Conservation (phyloP, 2,113 vertebrate genomes). For the Bombycilla garrulus region DNA sequence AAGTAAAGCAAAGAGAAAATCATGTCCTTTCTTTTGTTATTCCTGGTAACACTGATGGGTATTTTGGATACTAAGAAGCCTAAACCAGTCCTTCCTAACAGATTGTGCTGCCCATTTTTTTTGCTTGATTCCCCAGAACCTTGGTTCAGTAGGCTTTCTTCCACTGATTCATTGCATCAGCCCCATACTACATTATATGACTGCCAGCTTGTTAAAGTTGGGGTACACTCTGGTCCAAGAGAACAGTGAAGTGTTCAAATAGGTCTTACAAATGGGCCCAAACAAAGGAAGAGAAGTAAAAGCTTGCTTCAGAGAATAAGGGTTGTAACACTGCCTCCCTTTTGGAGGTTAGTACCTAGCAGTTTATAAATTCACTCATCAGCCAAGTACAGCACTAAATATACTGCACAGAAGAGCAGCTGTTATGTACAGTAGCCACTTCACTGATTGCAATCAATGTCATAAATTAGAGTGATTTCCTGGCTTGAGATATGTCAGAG, state of each 20-base stretch:
- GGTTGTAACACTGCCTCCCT: background rate
- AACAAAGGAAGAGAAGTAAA: background rate
- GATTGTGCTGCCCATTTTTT: background rate
- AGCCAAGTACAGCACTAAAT: slow-evolving; percentile 15
- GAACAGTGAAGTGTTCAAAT: background rate
- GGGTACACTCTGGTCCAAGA: background rate
- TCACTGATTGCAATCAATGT: slow-evolving; percentile 70
- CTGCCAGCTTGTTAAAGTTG: background rate
- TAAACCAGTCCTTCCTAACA: background rate
- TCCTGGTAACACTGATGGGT: background rate
- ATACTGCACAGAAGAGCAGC: slow-evolving; percentile 12
- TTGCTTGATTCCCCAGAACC: background rate
- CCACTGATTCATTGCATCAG: background rate
- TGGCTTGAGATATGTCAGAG: slow-evolving; percentile 19
- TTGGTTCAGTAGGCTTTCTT: background rate
- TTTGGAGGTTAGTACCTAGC: background rate
- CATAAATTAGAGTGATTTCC: slow-evolving; percentile 61
- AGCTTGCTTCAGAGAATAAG: background rate
- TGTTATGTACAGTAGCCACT: slow-evolving; percentile 63
- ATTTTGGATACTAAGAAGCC: background rate
- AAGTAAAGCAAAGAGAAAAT: background rate
- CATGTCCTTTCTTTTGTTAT: background rate
- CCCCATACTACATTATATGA: background rate
- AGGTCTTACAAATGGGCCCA: background rate
- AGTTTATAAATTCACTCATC: slow-evolving; percentile 35